Percentiles rank a stretch among this genome's conserved stretches.
Evolutionary conservation across 1,140 invertebrate species (phyloP).

Genomic region (Leguminivora glycinivorella): DNA sequence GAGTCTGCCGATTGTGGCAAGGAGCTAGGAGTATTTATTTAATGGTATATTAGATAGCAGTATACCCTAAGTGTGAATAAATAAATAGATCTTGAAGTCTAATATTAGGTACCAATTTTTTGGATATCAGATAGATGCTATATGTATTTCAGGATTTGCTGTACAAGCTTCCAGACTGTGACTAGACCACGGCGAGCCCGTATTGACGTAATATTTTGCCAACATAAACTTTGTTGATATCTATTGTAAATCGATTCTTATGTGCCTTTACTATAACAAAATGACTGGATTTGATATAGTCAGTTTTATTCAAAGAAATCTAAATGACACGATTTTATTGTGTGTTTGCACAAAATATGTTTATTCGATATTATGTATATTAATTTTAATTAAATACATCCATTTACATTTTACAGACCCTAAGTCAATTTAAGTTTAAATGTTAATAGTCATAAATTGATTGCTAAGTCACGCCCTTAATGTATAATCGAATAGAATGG

Average conservation of each 20-base stretch:
- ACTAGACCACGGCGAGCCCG: background rate
- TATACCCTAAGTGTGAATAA: conserved; percentile 4
- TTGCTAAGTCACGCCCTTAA: conserved; percentile 70
- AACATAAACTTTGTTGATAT: conserved; percentile 44
- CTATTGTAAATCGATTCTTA: conserved; percentile 72
- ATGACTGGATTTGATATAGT: conserved; percentile 72
- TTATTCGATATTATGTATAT: conserved; percentile 59
- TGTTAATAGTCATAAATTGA: conserved; percentile 63
- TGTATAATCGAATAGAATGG: conserved; percentile 76
- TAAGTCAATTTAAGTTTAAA: conserved; percentile 69
- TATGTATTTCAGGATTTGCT: background rate
- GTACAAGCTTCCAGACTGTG: conserved; percentile 20
- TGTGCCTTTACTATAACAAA: conserved; percentile 72
- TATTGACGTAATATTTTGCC: conserved; percentile 44
- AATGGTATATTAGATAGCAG: background rate
- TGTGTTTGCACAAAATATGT: conserved; percentile 73
- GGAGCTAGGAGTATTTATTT: conserved; percentile 33
- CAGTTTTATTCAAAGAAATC: conserved; percentile 55
- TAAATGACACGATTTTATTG: conserved; percentile 61
- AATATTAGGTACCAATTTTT: background rate
- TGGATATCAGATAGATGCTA: conserved; percentile 2
- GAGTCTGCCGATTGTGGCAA: conserved; percentile 51
- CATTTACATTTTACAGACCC: conserved; percentile 57
- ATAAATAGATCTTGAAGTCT: background rate
- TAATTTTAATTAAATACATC: conserved; percentile 62